Conservation (phyloP, 1,140 invertebrate species). For the Megalopta genalis region DNA sequence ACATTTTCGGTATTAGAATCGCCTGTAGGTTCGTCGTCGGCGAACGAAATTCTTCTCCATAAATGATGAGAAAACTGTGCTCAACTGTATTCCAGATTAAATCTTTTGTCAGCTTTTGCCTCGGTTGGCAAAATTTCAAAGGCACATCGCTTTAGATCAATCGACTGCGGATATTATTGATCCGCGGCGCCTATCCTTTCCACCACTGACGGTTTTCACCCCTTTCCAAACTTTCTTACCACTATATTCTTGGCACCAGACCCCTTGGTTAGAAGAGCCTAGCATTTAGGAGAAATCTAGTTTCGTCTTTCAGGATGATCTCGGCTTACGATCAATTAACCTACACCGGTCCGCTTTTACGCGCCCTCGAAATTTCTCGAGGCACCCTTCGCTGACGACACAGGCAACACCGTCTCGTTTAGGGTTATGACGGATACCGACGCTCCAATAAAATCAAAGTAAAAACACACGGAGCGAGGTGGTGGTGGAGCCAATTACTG, state of each 20-base stretch:
- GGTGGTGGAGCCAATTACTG: too few species aligned
- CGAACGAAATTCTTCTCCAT: not conserved
- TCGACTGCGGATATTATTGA: conserved; percentile 61
- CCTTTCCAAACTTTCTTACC: not conserved
- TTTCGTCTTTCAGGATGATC: conserved; percentile 25
- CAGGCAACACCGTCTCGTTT: not conserved
- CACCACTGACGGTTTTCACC: conserved; percentile 49
- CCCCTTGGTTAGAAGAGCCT: conserved; percentile 7
- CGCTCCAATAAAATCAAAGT: too few species aligned
- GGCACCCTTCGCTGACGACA: too few species aligned
- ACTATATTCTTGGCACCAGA: not conserved
- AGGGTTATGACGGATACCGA: too few species aligned
- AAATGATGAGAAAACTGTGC: not conserved
- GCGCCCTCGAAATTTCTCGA: not conserved
- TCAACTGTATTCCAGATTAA: not conserved
- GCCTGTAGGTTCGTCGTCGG: not conserved
- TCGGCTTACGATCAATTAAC: conserved; percentile 41
- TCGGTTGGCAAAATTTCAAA: conserved; percentile 59
- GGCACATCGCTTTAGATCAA: conserved; percentile 60
- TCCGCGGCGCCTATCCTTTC: conserved; percentile 28
- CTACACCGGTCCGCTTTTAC: conserved; percentile 7
- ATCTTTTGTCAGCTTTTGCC: conserved; percentile 14
- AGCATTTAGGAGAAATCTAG: conserved; percentile 23
- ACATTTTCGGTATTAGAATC: too few species aligned
- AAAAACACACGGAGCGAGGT: too few species aligned